Base-by-base conservation (phyloP, 37 sponge, comb jelly and placozoan species). In the Spongilla lacustris region DNA sequence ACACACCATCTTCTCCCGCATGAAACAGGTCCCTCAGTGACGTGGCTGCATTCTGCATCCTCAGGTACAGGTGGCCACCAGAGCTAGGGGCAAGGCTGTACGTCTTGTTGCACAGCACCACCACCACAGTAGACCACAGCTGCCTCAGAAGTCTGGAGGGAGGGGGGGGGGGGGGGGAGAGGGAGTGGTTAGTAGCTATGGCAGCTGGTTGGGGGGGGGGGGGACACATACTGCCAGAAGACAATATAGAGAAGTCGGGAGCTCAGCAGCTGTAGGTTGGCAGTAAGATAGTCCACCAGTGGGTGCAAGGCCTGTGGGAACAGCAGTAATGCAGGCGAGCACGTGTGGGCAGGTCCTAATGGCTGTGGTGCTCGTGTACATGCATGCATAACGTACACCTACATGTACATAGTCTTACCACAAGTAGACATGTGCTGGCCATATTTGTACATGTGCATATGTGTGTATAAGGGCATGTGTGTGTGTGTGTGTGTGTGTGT, bases 1-100 rank as follows among this genome's bases (percentile, higher is more conserved):
- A 28, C 77, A 93, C 69, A n/a, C 93, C 93, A 17, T 83, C 48
- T 5, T 90, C 93, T 1, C 41, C 90, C 6, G 67, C 72, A 66
- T 93, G 29, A 80, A 87, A 93, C 80, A 86, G 84, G 28, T 80
- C 81, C 24, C 48, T 68, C 41, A 90, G 8, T 0, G 25, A 49
- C 17, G 31, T 32, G 30, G 80, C 68, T 0, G 72, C 69, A 21
- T 21, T 1, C 12, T 66, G 19, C 34, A 90, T 66, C 34, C 81
- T 72, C 35, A 34, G 67, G 74, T 90, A 67, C 28, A 27, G 33
- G 26, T 36, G 80, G 29, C 19, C 21, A 10, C 6, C 17, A 26
- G 68, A n/a, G 32, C 33, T 32, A 10, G 58, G 21, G 19, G 58
- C 58, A 6, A 58, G 58, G 11, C 58, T 58, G 58, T 17, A 58